phyloP scores from a whole-genome alignment of 2,797 vertebrate species.

The Neosilurus mollespiculum region DNA sequence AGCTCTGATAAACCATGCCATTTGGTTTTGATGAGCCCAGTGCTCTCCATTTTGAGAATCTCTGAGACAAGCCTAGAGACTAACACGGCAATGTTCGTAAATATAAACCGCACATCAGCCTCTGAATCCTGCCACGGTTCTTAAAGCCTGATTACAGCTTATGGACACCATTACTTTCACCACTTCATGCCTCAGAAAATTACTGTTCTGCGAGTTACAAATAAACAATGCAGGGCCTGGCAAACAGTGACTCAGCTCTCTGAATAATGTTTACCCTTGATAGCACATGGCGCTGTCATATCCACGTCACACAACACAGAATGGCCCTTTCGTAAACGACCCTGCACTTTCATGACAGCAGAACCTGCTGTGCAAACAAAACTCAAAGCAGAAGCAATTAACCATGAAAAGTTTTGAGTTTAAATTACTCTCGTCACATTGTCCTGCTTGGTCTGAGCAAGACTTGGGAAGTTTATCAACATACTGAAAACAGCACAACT shows the following conservation, averaged over 20 bases:
- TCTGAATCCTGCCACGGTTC: neutral
- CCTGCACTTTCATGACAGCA: slow-evolving; percentile 8
- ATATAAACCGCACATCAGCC: neutral
- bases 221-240: slow-evolving; percentile 34
- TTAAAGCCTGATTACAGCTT: neutral
- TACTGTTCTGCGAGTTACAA: slow-evolving; percentile 1
- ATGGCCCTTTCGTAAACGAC: slow-evolving; percentile 14
- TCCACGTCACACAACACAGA: slow-evolving; percentile 33
- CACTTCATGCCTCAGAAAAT: neutral
- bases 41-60: neutral
- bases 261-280: slow-evolving; percentile 45
- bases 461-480: slow-evolving; percentile 19
- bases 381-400: neutral
- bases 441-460: neutral
- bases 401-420: neutral
- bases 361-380: slow-evolving; percentile 31
- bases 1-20: neutral
- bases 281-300: slow-evolving; percentile 38
- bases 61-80: neutral
- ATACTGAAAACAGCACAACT: slow-evolving; percentile 4
- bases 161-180: neutral
- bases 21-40: neutral
- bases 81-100: neutral
- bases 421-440: neutral
- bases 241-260: slow-evolving; percentile 39